Evolutionary conservation across 2,888 invertebrate genomes (phyloP).

Genomic region (Chrysina gloriosa): DNA sequence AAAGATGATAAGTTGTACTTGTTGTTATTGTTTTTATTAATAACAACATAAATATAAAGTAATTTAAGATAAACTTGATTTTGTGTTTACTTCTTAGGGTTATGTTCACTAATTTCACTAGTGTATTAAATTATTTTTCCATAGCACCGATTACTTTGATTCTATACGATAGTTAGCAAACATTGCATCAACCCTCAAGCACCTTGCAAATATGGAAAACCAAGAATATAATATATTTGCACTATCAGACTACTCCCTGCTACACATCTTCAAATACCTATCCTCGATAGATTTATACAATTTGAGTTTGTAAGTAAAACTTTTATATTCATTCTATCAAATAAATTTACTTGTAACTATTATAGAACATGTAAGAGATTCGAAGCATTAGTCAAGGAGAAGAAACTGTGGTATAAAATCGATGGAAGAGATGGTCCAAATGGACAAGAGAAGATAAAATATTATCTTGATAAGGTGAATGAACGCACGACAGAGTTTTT

Average conservation of each 20-base stretch:
- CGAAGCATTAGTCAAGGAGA: slow-evolving; percentile 54
- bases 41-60: no score
- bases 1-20: no score
- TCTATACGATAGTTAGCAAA: background rate
- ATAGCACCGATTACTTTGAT: background rate
- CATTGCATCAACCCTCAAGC: background rate
- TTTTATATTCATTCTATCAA: background rate
- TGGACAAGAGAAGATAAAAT: slow-evolving; percentile 54
- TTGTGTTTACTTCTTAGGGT: background rate
- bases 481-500: slow-evolving; percentile 50
- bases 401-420: slow-evolving; percentile 57
- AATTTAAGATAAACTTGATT: background rate
- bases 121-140: background rate
- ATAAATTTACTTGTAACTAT: slow-evolving; percentile 10
- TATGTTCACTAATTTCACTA: slow-evolving; percentile 6
- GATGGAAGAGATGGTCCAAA: slow-evolving; percentile 56
- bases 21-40: no score
- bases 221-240: background rate
- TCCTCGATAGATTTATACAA: slow-evolving; percentile 57
- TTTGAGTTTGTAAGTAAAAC: slow-evolving; percentile 55
- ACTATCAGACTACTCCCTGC: slow-evolving; percentile 54
- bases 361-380: slow-evolving; percentile 55
- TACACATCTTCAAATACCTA: slow-evolving; percentile 56
- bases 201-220: background rate
- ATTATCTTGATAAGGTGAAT: slow-evolving; percentile 54